Evolutionary conservation across 2,888 invertebrate species (phyloP), one percentile per base, ranked within the genome.

Genomic region (Neoscelio sp.): DNA sequence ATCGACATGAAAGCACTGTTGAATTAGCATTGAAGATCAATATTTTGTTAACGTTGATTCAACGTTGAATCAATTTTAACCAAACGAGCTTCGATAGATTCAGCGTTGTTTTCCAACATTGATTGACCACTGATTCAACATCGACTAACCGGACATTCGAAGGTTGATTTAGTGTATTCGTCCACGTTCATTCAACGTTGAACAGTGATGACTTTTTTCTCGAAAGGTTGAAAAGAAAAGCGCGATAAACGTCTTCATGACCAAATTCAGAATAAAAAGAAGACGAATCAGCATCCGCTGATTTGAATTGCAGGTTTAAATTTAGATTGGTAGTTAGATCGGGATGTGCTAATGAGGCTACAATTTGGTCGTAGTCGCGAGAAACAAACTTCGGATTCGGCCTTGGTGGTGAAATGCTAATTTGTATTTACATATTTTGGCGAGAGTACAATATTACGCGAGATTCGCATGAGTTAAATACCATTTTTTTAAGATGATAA

Each of bases 301-400:
- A 75, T 75, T 67, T 75, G 67, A 75, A 75, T 75, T 75, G 60
- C 65, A 75, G 20, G 67, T 40, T 75, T 67, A 75, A 75, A 75
- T 75, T 75, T 75, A 75, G 74, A 74, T 65, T 50, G 33, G 74
- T 50, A 64, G 74, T 65, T 65, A 58, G 74, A 74, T 74, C 65
- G 74, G 40, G 65, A 58, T 40, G 74, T 74, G 58, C 58, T 74
- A 74, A 74, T 74, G 65, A 74, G 65, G 74, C 58, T 74, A 65
- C 74, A 65, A 50, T 74, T 65, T 65, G 60, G 67, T 74, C 48
- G 28, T 33, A 44, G 52, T 56, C 52, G 54, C 60, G 46, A 38
- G 46, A 56, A 38, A 35, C 62, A 28, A 46, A 64, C 42, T 48
- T 35, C 30, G 18, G 46, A 26, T 10, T 56, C 64, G 64, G 56